These are phyloP conservation scores for Lathronympha strigana DNA, from an alignment of 2,888 invertebrate species.

Conservation along the genomic window DNA sequence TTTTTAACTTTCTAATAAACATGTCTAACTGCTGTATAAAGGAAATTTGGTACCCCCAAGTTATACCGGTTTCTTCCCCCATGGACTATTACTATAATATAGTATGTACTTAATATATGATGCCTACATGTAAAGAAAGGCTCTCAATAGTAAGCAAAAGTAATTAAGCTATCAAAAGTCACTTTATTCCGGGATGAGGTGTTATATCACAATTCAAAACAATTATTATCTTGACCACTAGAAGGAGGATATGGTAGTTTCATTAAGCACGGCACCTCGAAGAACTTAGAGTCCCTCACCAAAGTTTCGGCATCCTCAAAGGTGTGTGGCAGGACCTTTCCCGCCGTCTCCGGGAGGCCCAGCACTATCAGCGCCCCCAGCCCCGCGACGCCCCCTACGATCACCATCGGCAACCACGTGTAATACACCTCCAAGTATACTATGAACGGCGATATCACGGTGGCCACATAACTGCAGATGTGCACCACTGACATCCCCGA, in stretches of 20 bases:
- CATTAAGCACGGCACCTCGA: constrained; percentile 60
- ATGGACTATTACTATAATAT: no score
- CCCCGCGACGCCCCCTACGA: constrained; percentile 55
- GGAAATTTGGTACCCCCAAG: no score
- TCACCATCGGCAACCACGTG: constrained; percentile 63
- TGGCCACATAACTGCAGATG: constrained; percentile 63
- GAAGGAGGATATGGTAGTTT: constrained; percentile 39
- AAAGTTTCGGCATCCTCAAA: constrained; percentile 69
- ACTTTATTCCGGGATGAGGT: no score
- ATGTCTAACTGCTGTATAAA: no score
- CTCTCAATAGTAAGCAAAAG: no score
- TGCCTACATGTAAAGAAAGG: no score
- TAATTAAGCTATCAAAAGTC: no score
- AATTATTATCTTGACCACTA: constrained; percentile 8
- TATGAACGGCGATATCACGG: constrained; percentile 68
- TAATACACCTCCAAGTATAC: constrained; percentile 61
- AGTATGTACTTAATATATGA: no score
- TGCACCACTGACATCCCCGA: constrained; percentile 64
- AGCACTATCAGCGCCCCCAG: constrained; percentile 55
- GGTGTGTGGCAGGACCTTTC: constrained; percentile 68
- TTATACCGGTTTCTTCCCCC: no score
- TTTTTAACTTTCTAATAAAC: no score
- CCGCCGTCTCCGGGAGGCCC: constrained; percentile 67
- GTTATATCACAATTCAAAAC: constrained; percentile 12
- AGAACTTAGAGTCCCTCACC: constrained; percentile 55